These are phyloP conservation scores for Campodea augens DNA, from an alignment of 1,140 invertebrate species.

Conservation along the genomic window DNA sequence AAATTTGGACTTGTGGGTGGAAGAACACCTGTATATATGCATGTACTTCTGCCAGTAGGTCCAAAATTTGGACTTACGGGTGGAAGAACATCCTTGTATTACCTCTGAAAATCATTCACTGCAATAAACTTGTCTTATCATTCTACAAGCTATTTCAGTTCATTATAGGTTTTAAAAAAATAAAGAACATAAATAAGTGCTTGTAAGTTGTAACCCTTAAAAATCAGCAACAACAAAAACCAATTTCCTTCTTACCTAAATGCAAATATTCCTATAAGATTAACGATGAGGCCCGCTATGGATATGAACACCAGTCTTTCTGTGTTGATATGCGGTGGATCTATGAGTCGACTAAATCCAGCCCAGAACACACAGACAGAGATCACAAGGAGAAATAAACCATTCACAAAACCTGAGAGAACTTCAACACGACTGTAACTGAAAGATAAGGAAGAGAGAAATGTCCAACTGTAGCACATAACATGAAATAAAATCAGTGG, in stretches of 20 bases:
- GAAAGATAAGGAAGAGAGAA: no score
- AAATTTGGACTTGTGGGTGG: no score
- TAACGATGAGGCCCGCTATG: constrained; percentile 33
- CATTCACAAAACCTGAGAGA: constrained; percentile 38
- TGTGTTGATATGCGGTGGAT: constrained; percentile 36
- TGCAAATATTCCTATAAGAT: constrained; percentile 35
- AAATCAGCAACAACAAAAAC: background rate
- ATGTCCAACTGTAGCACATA: no score
- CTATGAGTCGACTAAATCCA: constrained; percentile 29
- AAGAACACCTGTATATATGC: no score
- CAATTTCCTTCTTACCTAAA: constrained; percentile 19
- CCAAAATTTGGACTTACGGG: no score
- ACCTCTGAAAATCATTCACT: no score
- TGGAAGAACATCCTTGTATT: no score
- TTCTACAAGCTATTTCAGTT: no score
- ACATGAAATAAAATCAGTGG: no score
- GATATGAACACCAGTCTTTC: constrained; percentile 35
- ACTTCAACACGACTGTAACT: constrained; percentile 36
- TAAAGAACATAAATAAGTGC: constrained; percentile 20
- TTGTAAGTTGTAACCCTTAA: constrained; percentile 20
- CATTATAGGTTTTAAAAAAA: no score
- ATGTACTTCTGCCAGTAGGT: no score
- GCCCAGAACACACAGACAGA: constrained; percentile 34
- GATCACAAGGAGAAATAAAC: constrained; percentile 35
- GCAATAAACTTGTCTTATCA: no score